A percentile compares a stretch with the other conserved stretches of the same genome.
Evolutionary conservation across 92 coral and sea anemone species (phyloP).

Genomic region (Bergia sp.): DNA sequence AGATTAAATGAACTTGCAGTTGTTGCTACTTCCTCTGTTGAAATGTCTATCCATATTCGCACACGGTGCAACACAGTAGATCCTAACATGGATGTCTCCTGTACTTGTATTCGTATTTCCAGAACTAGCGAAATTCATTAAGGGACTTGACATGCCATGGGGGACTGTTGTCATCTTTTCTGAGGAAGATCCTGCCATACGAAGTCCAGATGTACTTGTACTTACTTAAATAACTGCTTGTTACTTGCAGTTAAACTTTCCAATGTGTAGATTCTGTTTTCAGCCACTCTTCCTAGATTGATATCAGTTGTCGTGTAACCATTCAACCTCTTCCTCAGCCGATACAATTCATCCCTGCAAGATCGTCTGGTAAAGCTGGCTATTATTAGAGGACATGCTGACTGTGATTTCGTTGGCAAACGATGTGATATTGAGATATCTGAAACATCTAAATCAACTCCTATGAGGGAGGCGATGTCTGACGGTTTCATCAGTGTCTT

Average conservation of each 20-base stretch:
- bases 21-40: too few relatives aligned
- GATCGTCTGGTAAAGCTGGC: conserved; percentile 4
- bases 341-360: neutral
- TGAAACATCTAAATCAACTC: too few relatives aligned
- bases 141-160: conserved; percentile 6
- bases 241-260: conserved; percentile 15
- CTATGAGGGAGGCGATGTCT: too few relatives aligned
- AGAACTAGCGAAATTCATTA: neutral
- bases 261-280: neutral
- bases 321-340: neutral
- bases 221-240: neutral
- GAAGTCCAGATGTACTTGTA: conserved; percentile 24
- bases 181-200: conserved; percentile 23
- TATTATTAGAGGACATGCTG: neutral
- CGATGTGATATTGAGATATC: too few relatives aligned
- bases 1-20: too few relatives aligned
- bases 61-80: too few relatives aligned
- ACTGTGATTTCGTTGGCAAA: too few relatives aligned
- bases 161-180: conserved; percentile 15
- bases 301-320: neutral
- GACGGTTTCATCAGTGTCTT: too few relatives aligned
- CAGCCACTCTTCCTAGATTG: conserved; percentile 18
- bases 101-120: too few relatives aligned
- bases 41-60: too few relatives aligned
- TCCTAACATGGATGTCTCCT: too few relatives aligned